A percentile compares a stretch with the other conserved stretches of the same genome.
phyloP scores from a whole-genome alignment of 2,888 invertebrate species.

The Arenicola marina region DNA sequence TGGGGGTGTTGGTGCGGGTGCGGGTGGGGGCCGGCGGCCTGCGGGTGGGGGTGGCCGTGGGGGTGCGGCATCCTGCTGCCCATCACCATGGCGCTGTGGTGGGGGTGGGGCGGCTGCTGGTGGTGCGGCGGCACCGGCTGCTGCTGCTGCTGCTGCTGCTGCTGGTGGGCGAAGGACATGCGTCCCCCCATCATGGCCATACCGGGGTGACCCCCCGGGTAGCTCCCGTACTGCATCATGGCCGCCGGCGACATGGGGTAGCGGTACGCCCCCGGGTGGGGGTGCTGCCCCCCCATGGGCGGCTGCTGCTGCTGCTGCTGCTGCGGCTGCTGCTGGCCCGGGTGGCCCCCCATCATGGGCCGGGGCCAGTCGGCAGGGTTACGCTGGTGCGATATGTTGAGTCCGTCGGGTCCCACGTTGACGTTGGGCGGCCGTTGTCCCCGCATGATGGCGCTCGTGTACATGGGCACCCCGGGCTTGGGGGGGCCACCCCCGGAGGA shows the following conservation, averaged over 20 bases:
- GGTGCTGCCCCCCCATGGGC: background rate
- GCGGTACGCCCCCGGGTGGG: constrained; percentile 12
- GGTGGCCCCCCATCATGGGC: constrained; percentile 61
- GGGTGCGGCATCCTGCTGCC: background rate
- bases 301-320: constrained; percentile 20
- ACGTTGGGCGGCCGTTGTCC: constrained; percentile 69
- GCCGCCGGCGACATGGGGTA: constrained; percentile 30
- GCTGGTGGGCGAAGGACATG: constrained; percentile 5
- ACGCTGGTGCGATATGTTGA: constrained; percentile 62
- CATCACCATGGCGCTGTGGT: constrained; percentile 52
- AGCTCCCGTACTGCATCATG: constrained; percentile 61
- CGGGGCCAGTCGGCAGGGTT: constrained; percentile 62
- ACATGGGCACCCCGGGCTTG: constrained; percentile 29
- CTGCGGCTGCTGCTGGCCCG: constrained; percentile 24
- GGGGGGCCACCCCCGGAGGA: background rate
- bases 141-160: constrained; percentile 11
- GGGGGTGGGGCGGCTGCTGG: constrained; percentile 28
- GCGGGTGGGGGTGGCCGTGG: background rate
- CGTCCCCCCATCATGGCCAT: background rate
- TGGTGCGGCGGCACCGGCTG: constrained; percentile 26
- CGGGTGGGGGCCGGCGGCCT: constrained; percentile 6
- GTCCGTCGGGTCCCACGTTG: constrained; percentile 66
- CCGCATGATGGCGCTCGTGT: constrained; percentile 56
- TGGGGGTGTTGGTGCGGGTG: too few relatives aligned
- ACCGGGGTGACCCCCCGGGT: constrained; percentile 38